Evolutionary conservation across 2,888 invertebrate genomes (phyloP), one percentile per base, ranked within the genome.

Genomic region (Trachelus iudaicus): DNA sequence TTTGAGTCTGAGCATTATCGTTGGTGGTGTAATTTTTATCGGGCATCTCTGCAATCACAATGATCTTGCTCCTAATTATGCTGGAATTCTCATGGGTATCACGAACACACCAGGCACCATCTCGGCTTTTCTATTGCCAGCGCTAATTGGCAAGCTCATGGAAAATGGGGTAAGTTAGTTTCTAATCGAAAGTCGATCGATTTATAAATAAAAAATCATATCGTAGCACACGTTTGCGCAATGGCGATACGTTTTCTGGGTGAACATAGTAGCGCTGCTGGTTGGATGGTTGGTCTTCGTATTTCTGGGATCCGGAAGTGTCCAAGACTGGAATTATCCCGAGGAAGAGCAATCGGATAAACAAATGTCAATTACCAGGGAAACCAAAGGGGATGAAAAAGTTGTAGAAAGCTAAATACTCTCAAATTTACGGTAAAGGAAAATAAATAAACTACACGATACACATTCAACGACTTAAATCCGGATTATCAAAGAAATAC

Each of bases 51-150:
- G 83, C 69, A 91, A 91, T 86, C 90, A 90, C 34, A 90, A 90
- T 78, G 91, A 91, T 79, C 83, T 91, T 23, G 89, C 91, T 1
- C 91, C 91, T 13, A 91, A 91, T 82, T 91, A 88, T 75, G 90
- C 91, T 15, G 91, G 91, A 6, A 89, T 90, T 79, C 83, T 91
- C 56, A 90, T 91, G 91, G 91, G 91, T 1, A 89, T 91, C n/a
- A 91, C 91, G 15, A 91, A 91, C 79, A 90, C 90, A 0, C 91
- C 91, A 0, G 91, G 91, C 68, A 90, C 91, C 1, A 85, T 91
- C 76, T 88, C 90, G 0, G 91, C 91, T 3, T 90, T 90, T 77
- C 11, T 91, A 73, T 79, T 90, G 37, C 91, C 91, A 4, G 86
- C 86, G 3, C 76, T 91, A 75, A 88, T 90, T 4, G 91, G 91